Evolutionary conservation across 1,140 invertebrate genomes (phyloP), one percentile per base, ranked within the genome.

Genomic region (Rhyzopertha dominica): DNA sequence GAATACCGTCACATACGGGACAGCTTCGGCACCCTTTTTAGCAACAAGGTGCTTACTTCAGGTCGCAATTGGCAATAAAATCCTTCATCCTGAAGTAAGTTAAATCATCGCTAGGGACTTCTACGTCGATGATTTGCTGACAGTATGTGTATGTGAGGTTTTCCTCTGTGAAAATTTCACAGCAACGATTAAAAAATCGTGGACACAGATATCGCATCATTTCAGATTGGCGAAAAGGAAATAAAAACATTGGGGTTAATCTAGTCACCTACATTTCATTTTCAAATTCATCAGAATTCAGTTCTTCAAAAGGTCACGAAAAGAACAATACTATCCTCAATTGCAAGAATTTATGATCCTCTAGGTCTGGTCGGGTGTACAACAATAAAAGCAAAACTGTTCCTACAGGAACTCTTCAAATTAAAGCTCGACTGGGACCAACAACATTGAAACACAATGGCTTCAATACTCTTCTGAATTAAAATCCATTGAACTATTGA

Each of bases 121-220:
- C 49, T 75, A 73, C 48, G 62, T 74, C 1, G 71, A 75, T 36
- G 68, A 75, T 48, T 20, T 68, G 2, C 35, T 72, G 9, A 54
- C 59, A 10, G 69, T n/a, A n/a, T n/a, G 69, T 22, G 59, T 53
- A 44, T n/a, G 14, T 16, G 7, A 12, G 5, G 3, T 8, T 34
- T 10, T 8, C 31, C 3, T 10, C 29, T 14, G 5, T 13, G 14
- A 24, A 16, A 3, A 41, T 24, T 32, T 39, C 4, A 10, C 9
- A 44, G 8, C 20, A 8, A 43, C 9, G 23, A 13, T 13, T 8
- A 17, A 25, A 34, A 18, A 29, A 20, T 26, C 13, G 9, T 25
- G 13, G 4, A 12, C 26, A 13, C 30, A 35, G n/a, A 26, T 19
- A n/a, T 35, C 16, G 35, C 25, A 9, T 7, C 32, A 2, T n/a